A percentile compares a stretch with the other conserved stretches of the same genome.
phyloP scores from a whole-genome alignment of 2,113 vertebrate species.

The Camelus dromedarius region DNA sequence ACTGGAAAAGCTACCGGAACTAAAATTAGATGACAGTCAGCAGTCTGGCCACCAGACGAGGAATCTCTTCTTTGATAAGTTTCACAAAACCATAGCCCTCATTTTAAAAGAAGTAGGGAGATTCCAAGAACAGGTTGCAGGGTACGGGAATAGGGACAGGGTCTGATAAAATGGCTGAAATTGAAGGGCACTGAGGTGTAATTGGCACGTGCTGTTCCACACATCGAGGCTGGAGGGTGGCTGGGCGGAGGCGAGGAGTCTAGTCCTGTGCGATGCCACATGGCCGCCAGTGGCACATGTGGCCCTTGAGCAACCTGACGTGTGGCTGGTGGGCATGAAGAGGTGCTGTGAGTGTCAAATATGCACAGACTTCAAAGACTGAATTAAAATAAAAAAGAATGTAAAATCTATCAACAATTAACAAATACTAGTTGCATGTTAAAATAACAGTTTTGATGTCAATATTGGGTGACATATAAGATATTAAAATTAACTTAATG shows the following conservation, averaged over 20 bases:
- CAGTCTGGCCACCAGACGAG: constrained; percentile 60
- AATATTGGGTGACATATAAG: not conserved
- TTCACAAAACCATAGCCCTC: constrained; percentile 12
- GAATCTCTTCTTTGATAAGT: constrained; percentile 17
- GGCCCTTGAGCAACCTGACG: not conserved
- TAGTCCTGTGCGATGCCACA: not conserved
- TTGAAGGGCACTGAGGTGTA: not conserved
- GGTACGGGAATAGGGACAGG: not conserved
- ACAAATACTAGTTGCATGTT: not conserved
- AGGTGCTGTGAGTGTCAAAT: not conserved
- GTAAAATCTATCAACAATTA: not conserved
- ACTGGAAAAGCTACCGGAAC: not conserved
- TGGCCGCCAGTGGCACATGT: rapidly evolving
- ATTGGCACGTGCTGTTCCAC: too few relatives aligned
- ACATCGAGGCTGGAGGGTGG: not conserved
- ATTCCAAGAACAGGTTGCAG: constrained; percentile 1
- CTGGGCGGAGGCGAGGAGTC: not conserved
- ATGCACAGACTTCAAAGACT: not conserved
- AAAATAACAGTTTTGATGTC: not conserved
- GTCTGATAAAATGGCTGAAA: not conserved
- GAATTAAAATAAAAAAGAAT: not conserved
- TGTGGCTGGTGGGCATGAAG: not conserved
- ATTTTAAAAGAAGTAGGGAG: not conserved
- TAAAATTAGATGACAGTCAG: constrained; percentile 17
- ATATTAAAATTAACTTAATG: not conserved